Percentiles rank a stretch among this genome's conserved stretches.
Evolutionary conservation across 1,140 invertebrate species (phyloP).

Genomic region (Aplysia californica): DNA sequence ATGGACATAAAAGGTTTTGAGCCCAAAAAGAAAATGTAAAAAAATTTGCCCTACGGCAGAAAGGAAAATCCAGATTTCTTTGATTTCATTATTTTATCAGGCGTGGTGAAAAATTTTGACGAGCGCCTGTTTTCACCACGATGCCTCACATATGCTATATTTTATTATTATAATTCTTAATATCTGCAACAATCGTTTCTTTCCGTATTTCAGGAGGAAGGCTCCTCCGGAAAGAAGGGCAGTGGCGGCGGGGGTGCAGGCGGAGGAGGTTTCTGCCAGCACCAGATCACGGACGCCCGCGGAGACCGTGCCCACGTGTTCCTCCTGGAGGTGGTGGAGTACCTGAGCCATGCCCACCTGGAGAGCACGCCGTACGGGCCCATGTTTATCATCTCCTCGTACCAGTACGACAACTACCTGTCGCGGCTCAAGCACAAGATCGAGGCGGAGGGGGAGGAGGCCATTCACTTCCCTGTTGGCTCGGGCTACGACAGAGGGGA

Average conservation of each 20-base stretch:
- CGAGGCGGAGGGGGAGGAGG: background rate
- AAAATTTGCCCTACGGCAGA: too few species aligned
- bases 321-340: background rate
- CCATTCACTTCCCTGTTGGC: background rate
- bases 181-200: background rate
- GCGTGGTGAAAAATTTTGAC: too few species aligned
- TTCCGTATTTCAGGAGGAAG: background rate
- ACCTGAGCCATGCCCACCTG: background rate
- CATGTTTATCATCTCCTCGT: constrained; percentile 11
- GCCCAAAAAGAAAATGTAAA: too few species aligned
- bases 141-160: too few species aligned
- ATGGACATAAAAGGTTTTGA: too few species aligned
- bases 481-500: constrained; percentile 5
- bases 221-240: background rate
- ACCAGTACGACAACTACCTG: constrained; percentile 19
- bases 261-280: background rate
- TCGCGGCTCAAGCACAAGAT: background rate
- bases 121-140: too few species aligned
- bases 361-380: background rate
- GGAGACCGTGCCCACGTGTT: constrained; percentile 18
- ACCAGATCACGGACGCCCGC: constrained; percentile 1
- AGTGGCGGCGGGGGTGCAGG: background rate
- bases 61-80: too few species aligned
- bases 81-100: too few species aligned
- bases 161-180: too few species aligned